These are phyloP conservation scores for Loriculus beryllinus DNA, from an alignment of 2,797 vertebrate genomes.

Conservation along the genomic window DNA sequence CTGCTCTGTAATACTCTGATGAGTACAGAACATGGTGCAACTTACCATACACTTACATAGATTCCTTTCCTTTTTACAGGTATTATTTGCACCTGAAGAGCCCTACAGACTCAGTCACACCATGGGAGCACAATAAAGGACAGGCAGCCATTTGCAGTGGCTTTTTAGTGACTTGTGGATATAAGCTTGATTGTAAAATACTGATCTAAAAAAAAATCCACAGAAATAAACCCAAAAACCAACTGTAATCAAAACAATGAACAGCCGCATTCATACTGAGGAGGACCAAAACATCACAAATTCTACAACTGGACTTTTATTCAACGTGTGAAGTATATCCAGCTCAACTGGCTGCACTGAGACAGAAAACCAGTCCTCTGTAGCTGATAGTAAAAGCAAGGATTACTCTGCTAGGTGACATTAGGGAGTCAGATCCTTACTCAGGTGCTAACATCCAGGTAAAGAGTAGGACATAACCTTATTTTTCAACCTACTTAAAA, in stretches of 20 bases:
- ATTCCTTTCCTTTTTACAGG: not conserved
- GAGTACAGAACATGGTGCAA: no score
- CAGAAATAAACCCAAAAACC: rapidly evolving
- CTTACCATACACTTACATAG: not conserved
- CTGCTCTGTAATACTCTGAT: not conserved
- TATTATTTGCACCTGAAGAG: not conserved
- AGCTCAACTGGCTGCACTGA: not conserved
- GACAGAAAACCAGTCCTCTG: not conserved
- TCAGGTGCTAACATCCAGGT: not conserved
- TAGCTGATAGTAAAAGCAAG: not conserved
- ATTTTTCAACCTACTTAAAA: not conserved
- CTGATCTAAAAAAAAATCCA: not conserved
- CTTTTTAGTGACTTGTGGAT: not conserved
- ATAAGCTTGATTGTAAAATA: not conserved
- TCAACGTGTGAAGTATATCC: not conserved
- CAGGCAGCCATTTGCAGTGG: not conserved
- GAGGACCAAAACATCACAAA: not conserved
- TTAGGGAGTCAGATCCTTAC: not conserved
- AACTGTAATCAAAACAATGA: not conserved
- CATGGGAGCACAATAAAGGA: not conserved
- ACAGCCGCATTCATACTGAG: not conserved
- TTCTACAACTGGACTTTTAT: not conserved
- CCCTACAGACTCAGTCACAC: not conserved
- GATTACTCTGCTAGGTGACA: not conserved
- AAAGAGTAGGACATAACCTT: rapidly evolving